Percentiles rank a stretch among this genome's conserved stretches.
phyloP scores from a whole-genome alignment of 2,113 vertebrate species.

The Benitochromis conjunctus region DNA sequence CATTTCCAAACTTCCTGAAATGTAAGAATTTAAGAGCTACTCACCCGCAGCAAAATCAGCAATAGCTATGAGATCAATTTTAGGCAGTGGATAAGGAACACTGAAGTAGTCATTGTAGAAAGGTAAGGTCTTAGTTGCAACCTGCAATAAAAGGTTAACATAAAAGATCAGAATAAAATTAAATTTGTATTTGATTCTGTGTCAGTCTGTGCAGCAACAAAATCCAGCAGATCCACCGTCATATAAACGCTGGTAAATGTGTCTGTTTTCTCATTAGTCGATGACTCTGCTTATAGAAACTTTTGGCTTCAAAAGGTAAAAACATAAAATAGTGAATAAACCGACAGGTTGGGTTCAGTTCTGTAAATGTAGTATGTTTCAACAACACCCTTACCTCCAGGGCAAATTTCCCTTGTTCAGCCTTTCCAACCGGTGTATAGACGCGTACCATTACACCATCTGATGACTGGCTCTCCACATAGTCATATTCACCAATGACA shows the following conservation, averaged over 20 bases:
- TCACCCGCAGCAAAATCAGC: constrained; percentile 99
- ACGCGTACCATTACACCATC: constrained; percentile 91
- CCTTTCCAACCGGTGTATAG: constrained; percentile 94
- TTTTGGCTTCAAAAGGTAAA: neutral
- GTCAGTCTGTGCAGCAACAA: accelerated
- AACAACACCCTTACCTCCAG: constrained; percentile 85
- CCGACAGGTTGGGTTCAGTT: neutral
- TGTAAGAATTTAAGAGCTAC: constrained; percentile 9
- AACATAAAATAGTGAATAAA: neutral
- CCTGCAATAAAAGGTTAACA: constrained; percentile 69
- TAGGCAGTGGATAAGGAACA: constrained; percentile 98
- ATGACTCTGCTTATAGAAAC: neutral
- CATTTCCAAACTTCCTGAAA: neutral
- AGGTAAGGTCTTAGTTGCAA: constrained; percentile 97
- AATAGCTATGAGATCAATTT: constrained; percentile 99
- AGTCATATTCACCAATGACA: constrained; percentile 97
- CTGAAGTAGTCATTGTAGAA: constrained; percentile 99
- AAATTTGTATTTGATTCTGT: neutral
- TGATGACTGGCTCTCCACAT: constrained; percentile 89
- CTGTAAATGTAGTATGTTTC: neutral
- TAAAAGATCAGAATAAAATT: neutral
- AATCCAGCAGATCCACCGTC: neutral
- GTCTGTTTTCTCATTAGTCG: neutral
- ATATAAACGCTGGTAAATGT: too few relatives aligned
- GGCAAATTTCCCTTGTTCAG: constrained; percentile 96